These are phyloP conservation scores for Ia io DNA, from an alignment of 2,113 vertebrate species.

Conservation along the genomic window DNA sequence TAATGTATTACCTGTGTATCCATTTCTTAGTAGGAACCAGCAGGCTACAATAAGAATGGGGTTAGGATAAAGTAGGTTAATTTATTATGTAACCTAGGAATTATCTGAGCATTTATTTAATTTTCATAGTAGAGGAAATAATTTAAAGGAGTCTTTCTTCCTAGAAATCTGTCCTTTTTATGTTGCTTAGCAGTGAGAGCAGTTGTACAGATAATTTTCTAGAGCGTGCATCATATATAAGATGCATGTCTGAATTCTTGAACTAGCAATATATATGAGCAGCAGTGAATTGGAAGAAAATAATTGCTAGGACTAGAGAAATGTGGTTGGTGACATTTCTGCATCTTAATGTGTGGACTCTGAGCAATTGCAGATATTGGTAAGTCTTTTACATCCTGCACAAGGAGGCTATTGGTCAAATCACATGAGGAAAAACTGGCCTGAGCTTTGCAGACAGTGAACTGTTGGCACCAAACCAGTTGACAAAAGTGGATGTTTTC, in stretches of 20 bases:
- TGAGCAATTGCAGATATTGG: neutral
- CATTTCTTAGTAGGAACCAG: neutral
- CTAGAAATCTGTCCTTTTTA: neutral
- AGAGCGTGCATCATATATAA: neutral
- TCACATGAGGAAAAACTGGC: neutral
- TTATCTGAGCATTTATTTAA: neutral
- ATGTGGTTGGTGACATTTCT: neutral
- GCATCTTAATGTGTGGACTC: neutral
- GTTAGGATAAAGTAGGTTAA: neutral
- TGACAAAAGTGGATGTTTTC: neutral
- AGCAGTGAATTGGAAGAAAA: neutral
- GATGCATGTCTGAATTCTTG: neutral
- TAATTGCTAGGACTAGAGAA: neutral
- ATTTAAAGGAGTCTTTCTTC: neutral
- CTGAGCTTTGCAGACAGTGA: neutral
- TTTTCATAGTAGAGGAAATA: neutral
- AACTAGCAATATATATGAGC: neutral
- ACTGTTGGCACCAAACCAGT: neutral
- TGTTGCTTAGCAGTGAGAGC: neutral
- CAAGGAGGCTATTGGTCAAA: neutral
- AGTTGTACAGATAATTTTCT: neutral
- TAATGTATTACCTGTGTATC: neutral
- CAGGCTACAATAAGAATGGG: fast-evolving
- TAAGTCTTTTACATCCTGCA: neutral
- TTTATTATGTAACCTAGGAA: neutral